These are phyloP conservation scores for Blastobasis adustella DNA, from an alignment of 2,888 invertebrate genomes.

Conservation along the genomic window DNA sequence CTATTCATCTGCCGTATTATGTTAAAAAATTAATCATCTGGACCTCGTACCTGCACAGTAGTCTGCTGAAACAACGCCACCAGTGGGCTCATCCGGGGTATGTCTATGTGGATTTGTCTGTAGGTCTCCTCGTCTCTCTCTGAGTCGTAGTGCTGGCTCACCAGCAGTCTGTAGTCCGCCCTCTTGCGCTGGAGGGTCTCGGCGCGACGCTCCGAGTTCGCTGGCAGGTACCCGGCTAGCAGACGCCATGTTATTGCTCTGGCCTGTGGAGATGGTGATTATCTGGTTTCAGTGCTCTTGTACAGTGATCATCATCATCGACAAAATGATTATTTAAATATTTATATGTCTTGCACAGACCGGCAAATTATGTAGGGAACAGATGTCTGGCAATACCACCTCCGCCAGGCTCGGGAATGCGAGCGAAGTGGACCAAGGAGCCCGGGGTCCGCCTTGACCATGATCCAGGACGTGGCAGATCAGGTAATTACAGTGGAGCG, in stretches of 20 bases:
- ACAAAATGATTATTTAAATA: no score
- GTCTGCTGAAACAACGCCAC: slow-evolving; percentile 97
- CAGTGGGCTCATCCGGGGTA: slow-evolving; percentile 98
- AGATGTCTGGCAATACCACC: no score
- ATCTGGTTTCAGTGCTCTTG: not conserved
- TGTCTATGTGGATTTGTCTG: slow-evolving; percentile 95
- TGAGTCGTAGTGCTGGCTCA: slow-evolving; percentile 96
- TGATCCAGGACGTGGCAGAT: no score
- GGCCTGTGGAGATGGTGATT: slow-evolving; percentile 42
- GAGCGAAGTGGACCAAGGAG: no score
- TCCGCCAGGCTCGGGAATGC: no score
- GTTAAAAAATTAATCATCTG: no score
- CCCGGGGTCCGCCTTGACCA: no score
- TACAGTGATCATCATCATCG: no score
- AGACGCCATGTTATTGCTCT: slow-evolving; percentile 80
- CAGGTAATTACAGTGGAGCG: no score
- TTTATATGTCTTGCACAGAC: no score
- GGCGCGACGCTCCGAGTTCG: slow-evolving; percentile 90
- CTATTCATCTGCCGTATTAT: no score
- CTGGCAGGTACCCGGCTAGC: slow-evolving; percentile 92
- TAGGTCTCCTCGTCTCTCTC: slow-evolving; percentile 93
- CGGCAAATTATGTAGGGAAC: no score
- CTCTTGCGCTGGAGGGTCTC: slow-evolving; percentile 93
- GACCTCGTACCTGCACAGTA: slow-evolving; percentile 79
- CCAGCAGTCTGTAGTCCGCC: slow-evolving; percentile 95